Conservation (phyloP, 2,888 invertebrate species). For the Conops quadrifasciatus region DNA sequence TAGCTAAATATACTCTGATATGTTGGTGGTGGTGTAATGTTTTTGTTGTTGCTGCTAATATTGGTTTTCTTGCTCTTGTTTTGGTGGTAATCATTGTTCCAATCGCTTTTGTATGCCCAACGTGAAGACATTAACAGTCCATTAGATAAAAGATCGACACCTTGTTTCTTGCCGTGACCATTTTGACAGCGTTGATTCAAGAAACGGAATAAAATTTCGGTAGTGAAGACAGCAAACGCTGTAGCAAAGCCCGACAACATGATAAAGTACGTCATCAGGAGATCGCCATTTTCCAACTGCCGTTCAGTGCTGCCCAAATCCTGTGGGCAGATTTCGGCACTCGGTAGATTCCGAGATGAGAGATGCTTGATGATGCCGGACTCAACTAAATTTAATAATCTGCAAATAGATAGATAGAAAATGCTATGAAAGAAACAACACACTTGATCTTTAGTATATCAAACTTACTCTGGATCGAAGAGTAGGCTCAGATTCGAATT, state of each 20-base stretch:
- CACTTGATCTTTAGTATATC: not conserved
- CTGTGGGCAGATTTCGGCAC: slow-evolving; percentile 81
- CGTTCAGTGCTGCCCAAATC: slow-evolving; percentile 83
- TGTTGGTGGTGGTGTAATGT: slow-evolving; percentile 70
- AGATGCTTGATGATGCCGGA: slow-evolving; percentile 78
- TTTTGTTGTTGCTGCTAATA: slow-evolving; percentile 43
- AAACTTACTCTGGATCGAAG: slow-evolving; percentile 77
- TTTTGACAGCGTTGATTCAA: slow-evolving; percentile 52
- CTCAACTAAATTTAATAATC: slow-evolving; percentile 75
- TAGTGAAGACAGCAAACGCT: slow-evolving; percentile 72
- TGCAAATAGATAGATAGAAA: slow-evolving; percentile 56
- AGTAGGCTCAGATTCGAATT: slow-evolving; percentile 70
- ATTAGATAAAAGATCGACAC: slow-evolving; percentile 56
- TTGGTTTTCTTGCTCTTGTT: slow-evolving; percentile 13
- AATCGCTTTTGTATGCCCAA: slow-evolving; percentile 47
- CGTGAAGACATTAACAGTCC: slow-evolving; percentile 50
- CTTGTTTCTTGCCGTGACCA: slow-evolving; percentile 41
- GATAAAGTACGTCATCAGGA: slow-evolving; percentile 81
- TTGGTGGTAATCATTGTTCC: slow-evolving; percentile 35
- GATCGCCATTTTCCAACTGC: slow-evolving; percentile 77
- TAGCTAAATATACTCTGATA: slow-evolving; percentile 68
- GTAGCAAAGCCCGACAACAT: slow-evolving; percentile 76
- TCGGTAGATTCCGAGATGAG: slow-evolving; percentile 72
- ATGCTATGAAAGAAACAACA: too few relatives aligned
- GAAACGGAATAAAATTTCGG: slow-evolving; percentile 69